A percentile compares a stretch with the other conserved stretches of the same genome.
Evolutionary conservation across 2,888 invertebrate genomes (phyloP).

Genomic region (Gasteruption jaculator): DNA sequence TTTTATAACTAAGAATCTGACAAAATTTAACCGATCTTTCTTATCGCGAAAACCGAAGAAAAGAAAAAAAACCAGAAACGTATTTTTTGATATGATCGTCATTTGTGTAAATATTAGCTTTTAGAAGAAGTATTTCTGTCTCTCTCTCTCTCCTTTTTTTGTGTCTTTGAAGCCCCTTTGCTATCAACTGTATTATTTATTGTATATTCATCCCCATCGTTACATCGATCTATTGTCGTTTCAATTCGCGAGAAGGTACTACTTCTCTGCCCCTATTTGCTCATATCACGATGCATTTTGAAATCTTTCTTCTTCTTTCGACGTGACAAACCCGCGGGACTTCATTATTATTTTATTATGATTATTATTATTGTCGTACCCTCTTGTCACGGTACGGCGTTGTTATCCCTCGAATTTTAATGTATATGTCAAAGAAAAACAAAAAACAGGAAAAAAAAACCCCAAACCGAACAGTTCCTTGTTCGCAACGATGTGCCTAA

Average conservation of each 20-base stretch:
- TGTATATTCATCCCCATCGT: slow-evolving; percentile 44
- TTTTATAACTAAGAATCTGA: slow-evolving; percentile 17
- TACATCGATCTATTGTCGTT: slow-evolving; percentile 30
- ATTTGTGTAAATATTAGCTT: slow-evolving; percentile 51
- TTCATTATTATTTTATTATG: too few species aligned
- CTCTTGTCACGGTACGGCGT: slow-evolving; percentile 30
- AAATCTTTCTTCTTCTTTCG: too few species aligned
- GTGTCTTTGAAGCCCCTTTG: slow-evolving; percentile 32
- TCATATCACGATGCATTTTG: slow-evolving; percentile 23
- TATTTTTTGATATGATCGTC: slow-evolving; percentile 52
- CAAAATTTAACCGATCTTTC: slow-evolving; percentile 20
- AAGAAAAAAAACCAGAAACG: slow-evolving; percentile 38
- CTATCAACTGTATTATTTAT: slow-evolving; percentile 49
- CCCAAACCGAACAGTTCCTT: slow-evolving; percentile 26
- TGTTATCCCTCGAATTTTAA: slow-evolving; percentile 39
- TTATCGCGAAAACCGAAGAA: slow-evolving; percentile 24
- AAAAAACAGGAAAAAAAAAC: slow-evolving; percentile 26
- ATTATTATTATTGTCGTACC: slow-evolving; percentile 14
- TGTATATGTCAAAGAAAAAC: slow-evolving; percentile 34
- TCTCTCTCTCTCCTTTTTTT: too few species aligned
- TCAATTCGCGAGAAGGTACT: too few species aligned
- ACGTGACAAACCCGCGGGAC: too few species aligned
- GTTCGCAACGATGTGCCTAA: slow-evolving; percentile 44
- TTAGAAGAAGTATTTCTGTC: slow-evolving; percentile 41
- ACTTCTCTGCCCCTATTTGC: slow-evolving; percentile 23